Percentiles rank a stretch among this genome's conserved stretches.
Conservation (phyloP, 2,797 vertebrate species). For the Oreonectes daqikongensis region DNA sequence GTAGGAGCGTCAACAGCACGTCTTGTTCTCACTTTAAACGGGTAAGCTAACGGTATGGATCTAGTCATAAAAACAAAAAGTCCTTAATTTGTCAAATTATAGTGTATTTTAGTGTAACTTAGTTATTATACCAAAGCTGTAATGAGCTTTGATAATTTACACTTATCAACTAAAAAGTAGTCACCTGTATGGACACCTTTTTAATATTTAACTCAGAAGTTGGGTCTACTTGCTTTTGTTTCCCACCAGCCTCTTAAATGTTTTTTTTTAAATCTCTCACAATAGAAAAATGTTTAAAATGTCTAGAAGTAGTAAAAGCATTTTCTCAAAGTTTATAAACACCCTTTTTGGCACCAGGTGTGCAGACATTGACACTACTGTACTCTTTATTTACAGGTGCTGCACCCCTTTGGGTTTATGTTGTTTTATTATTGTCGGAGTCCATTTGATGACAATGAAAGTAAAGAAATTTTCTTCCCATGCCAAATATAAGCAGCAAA, state of each 20-base stretch:
- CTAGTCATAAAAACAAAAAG: not conserved
- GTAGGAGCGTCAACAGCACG: not conserved
- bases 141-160: not conserved
- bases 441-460: slow-evolving; percentile 71
- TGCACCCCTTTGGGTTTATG: slow-evolving; percentile 19
- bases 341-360: not conserved
- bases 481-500: slow-evolving; percentile 63
- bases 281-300: too few species aligned
- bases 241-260: too few species aligned
- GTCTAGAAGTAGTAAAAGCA: not conserved
- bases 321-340: not conserved
- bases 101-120: not conserved
- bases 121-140: not conserved
- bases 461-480: slow-evolving; percentile 67
- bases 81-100: not conserved
- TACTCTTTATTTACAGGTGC: not conserved
- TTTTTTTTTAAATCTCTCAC: too few species aligned
- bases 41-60: slow-evolving; percentile 11
- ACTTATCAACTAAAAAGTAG: not conserved
- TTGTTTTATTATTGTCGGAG: not conserved
- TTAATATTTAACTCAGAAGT: too few species aligned
- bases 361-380: not conserved
- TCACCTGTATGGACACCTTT: too few species aligned
- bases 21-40: not conserved
- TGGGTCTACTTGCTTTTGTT: too few species aligned